Evolutionary conservation across 2,113 vertebrate species (phyloP).

Genomic region (Tretioscincus oriximinensis): DNA sequence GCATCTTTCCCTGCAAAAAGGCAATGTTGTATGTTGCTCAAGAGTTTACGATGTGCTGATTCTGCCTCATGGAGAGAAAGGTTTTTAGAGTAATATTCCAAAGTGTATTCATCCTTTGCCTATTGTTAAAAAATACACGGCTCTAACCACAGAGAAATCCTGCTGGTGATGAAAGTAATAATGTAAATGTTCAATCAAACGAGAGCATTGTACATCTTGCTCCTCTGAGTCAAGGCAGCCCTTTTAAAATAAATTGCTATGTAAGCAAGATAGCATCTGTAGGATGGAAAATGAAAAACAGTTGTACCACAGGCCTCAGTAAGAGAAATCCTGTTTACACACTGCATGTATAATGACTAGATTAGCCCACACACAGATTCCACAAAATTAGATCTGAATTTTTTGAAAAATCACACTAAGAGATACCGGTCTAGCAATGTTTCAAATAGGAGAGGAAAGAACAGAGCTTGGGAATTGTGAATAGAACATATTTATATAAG

Average conservation of each 20-base stretch:
- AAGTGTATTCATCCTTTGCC: slow-evolving; percentile 10
- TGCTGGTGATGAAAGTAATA: slow-evolving; percentile 20
- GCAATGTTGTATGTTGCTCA: slow-evolving; percentile 45
- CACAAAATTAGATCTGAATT: slow-evolving; percentile 10
- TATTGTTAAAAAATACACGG: neutral
- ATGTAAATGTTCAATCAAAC: slow-evolving; percentile 27
- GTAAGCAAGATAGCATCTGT: slow-evolving; percentile 63
- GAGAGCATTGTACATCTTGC: slow-evolving; percentile 51
- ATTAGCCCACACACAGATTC: slow-evolving; percentile 18
- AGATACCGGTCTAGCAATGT: neutral
- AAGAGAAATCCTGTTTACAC: slow-evolving; percentile 51
- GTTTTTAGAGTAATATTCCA: slow-evolving; percentile 28
- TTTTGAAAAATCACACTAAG: slow-evolving; percentile 32
- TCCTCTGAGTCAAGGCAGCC: slow-evolving; percentile 54
- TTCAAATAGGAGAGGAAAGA: neutral
- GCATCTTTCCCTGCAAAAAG: slow-evolving; percentile 44
- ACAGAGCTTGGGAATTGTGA: no score
- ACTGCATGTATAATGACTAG: slow-evolving; percentile 36
- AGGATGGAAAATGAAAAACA: slow-evolving; percentile 66
- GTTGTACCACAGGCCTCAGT: slow-evolving; percentile 50
- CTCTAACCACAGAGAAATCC: slow-evolving; percentile 1
- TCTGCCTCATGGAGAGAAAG: slow-evolving; percentile 18
- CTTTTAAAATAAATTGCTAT: slow-evolving; percentile 54
- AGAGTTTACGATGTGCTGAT: neutral
- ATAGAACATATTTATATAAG: no score